A percentile compares a stretch with the other conserved stretches of the same genome.
Evolutionary conservation across 2,113 vertebrate species (phyloP).

Genomic region (Argyrosomus japonicus): DNA sequence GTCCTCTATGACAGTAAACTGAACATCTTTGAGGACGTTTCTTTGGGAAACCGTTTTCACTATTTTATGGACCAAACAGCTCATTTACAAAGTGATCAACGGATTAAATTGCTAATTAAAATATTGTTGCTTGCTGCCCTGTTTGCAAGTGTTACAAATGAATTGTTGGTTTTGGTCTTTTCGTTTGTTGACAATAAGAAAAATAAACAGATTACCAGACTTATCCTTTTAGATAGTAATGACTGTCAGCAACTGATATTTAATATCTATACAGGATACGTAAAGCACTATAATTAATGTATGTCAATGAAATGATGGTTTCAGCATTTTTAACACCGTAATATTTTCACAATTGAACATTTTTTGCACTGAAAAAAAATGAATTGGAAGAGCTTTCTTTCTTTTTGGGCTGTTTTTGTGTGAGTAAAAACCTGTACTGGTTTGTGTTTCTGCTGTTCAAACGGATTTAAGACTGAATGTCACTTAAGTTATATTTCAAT

Average conservation of each 20-base stretch:
- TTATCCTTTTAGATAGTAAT: conserved; percentile 9
- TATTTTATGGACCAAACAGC: too few relatives aligned
- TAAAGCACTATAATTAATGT: conserved; percentile 51
- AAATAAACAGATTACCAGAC: conserved; percentile 30
- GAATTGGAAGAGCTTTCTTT: conserved; percentile 26
- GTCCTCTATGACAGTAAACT: too few relatives aligned
- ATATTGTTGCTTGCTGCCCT: too few relatives aligned
- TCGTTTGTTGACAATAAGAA: conserved; percentile 8
- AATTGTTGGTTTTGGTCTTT: conserved; percentile 14
- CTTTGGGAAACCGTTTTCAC: too few relatives aligned
- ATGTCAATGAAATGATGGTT: conserved; percentile 21
- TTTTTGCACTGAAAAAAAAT: conserved; percentile 74
- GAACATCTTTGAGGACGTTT: too few relatives aligned
- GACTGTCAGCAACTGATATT: conserved; percentile 23
- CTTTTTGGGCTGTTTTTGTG: conserved; percentile 20
- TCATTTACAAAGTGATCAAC: too few relatives aligned
- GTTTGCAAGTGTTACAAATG: background rate
- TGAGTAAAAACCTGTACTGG: conserved; percentile 21
- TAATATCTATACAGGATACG: conserved; percentile 36
- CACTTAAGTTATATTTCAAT: conserved; percentile 46
- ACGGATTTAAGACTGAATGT: conserved; percentile 58
- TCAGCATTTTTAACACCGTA: conserved; percentile 46
- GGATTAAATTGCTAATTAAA: too few relatives aligned
- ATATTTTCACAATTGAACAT: conserved; percentile 50
- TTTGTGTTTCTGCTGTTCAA: conserved; percentile 57